Percentiles rank a stretch among this genome's conserved stretches.
These are phyloP conservation scores for Pristis pectinata DNA, from an alignment of 2,797 vertebrate genomes.

Conservation along the genomic window DNA sequence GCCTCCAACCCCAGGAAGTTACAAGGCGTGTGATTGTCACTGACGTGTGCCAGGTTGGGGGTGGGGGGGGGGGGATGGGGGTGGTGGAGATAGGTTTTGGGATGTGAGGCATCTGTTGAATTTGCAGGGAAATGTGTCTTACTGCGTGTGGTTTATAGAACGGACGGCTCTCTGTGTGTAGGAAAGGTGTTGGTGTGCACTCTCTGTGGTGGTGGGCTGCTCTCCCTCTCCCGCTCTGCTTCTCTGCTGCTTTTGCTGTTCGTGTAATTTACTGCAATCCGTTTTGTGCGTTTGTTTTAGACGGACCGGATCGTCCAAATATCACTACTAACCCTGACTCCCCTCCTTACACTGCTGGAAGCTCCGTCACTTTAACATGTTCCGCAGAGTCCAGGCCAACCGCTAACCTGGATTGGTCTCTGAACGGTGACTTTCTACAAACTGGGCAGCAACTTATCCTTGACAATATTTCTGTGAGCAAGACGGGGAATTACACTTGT, in stretches of 20 bases:
- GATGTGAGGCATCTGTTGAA: too few relatives aligned
- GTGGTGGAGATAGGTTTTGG: too few relatives aligned
- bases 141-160: too few relatives aligned
- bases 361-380: not conserved
- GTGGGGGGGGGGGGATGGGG: too few relatives aligned
- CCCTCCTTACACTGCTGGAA: not conserved
- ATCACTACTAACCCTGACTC: not conserved
- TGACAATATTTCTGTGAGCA: not conserved
- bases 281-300: conserved; percentile 27
- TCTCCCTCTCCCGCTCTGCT: not conserved
- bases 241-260: not conserved
- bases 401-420: not conserved
- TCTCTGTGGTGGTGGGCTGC: not conserved
- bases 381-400: not conserved
- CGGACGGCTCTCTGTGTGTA: not conserved
- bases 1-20: too few relatives aligned
- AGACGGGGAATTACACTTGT: conserved; percentile 15
- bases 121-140: too few relatives aligned
- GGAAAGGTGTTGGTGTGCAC: not conserved
- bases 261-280: not conserved
- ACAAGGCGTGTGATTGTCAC: too few relatives aligned
- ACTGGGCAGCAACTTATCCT: not conserved
- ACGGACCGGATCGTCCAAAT: not conserved
- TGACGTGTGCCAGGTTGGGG: too few relatives aligned
- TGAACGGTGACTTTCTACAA: not conserved